phyloP scores from a whole-genome alignment of 2,797 vertebrate genomes.

The Sebastolobus altivelis region DNA sequence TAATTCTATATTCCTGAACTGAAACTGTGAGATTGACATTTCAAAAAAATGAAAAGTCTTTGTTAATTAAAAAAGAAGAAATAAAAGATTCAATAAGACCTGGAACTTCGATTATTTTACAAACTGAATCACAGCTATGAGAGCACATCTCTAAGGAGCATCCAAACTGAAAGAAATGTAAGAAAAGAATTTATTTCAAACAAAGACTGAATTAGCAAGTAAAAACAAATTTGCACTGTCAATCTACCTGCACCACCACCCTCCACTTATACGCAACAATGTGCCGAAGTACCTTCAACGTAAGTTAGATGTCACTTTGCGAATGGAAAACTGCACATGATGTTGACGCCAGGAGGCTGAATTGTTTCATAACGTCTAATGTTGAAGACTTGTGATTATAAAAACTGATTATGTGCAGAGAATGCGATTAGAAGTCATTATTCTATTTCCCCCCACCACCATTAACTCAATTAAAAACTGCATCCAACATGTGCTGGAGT shows the following conservation, averaged over 20 bases:
- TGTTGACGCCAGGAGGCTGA: background rate
- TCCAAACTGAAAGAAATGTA: background rate
- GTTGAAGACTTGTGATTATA: background rate
- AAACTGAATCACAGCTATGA: background rate
- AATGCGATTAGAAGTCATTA: background rate
- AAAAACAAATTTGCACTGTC: background rate
- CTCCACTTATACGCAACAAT: background rate
- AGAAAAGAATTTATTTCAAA: background rate
- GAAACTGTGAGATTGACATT: background rate
- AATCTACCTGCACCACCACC: background rate
- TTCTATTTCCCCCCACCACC: background rate
- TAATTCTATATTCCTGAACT: background rate
- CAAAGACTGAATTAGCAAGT: background rate
- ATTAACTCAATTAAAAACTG: constrained; percentile 7
- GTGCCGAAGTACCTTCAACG: background rate
- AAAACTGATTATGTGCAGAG: constrained; percentile 10
- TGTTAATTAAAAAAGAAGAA: background rate
- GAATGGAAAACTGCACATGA: background rate
- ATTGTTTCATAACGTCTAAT: background rate
- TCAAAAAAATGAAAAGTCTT: background rate
- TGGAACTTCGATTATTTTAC: background rate
- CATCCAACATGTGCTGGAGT: background rate
- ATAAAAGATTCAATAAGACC: background rate
- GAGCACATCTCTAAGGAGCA: background rate
- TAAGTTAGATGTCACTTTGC: background rate